These are phyloP conservation scores for Drosophila suboccidentalis DNA, from an alignment of 2,888 invertebrate genomes.

Conservation along the genomic window DNA sequence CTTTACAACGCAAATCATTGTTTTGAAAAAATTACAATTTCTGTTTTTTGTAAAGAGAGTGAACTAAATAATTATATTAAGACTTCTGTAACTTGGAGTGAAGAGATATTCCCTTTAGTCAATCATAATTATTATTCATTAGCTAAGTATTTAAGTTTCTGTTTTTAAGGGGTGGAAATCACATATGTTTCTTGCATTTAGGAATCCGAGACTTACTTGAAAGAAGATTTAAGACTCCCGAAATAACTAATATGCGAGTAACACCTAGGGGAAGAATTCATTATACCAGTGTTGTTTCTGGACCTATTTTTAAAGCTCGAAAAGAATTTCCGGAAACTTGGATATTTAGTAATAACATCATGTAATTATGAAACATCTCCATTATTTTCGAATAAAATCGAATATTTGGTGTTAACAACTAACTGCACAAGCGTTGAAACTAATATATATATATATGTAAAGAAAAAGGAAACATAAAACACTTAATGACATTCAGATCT, in stretches of 20 bases:
- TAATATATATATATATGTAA: background rate
- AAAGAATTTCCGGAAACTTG: conserved; percentile 3
- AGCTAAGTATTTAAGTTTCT: background rate
- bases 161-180: background rate
- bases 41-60: no score
- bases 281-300: background rate
- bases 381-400: background rate
- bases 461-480: background rate
- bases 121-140: no score
- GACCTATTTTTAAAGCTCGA: background rate
- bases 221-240: background rate
- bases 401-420: background rate
- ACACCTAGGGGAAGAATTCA: background rate
- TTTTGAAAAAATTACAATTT: no score
- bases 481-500: background rate
- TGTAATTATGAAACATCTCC: background rate
- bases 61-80: no score
- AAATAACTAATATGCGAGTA: background rate
- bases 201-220: background rate
- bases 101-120: no score
- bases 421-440: background rate
- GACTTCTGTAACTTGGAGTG: no score
- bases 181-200: background rate
- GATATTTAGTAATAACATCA: background rate
- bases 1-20: no score